Conservation (phyloP, 1,140 invertebrate species). For the Daktulosphaira vitifoliae region DNA sequence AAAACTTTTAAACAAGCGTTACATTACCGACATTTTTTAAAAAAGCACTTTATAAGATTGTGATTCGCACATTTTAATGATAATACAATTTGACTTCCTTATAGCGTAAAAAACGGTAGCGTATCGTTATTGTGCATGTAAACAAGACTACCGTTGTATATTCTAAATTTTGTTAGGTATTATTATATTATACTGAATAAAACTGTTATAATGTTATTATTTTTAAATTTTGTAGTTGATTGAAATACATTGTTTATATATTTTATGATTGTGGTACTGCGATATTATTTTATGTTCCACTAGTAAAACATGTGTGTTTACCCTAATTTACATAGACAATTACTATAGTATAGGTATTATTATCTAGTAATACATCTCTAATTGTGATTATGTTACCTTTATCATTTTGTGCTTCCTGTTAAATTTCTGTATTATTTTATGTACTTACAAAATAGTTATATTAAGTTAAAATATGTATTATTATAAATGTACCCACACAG, state of each 20-base stretch:
- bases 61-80: slow-evolving; percentile 31
- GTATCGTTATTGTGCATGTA: not conserved
- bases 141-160: slow-evolving; percentile 21
- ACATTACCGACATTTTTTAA: slow-evolving; percentile 9
- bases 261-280: not conserved
- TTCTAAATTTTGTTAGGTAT: slow-evolving; percentile 30
- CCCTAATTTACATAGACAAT: too few relatives aligned
- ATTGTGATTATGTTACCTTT: too few relatives aligned
- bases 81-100: slow-evolving; percentile 32
- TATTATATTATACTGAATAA: slow-evolving; percentile 13
- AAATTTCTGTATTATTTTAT: too few relatives aligned
- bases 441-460: too few relatives aligned
- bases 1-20: not conserved
- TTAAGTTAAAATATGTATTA: too few relatives aligned
- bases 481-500: too few relatives aligned
- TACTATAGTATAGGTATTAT: too few relatives aligned
- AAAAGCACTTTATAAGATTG: slow-evolving; percentile 29
- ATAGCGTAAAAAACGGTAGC: slow-evolving; percentile 11
- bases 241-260: slow-evolving; percentile 2
- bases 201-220: slow-evolving; percentile 19
- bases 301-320: too few relatives aligned
- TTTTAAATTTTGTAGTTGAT: slow-evolving; percentile 27
- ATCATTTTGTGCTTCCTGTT: too few relatives aligned
- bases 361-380: too few relatives aligned
- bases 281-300: not conserved